A percentile compares a stretch with the other conserved stretches of the same genome.
Conservation (phyloP, 2,888 invertebrate genomes). For the Drosophila nr. medialis region DNA sequence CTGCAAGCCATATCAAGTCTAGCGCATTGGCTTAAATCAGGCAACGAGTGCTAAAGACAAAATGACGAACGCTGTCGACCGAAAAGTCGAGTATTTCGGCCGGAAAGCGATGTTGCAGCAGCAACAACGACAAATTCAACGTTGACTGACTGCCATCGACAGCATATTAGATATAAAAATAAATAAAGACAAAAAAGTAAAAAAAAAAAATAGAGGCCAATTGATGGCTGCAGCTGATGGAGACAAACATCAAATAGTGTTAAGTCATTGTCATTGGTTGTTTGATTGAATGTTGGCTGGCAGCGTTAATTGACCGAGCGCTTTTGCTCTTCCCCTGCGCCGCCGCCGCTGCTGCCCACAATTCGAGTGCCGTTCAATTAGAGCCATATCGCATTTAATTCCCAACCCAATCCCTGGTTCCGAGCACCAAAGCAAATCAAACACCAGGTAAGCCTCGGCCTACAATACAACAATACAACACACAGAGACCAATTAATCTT, state of each 20-base stretch:
- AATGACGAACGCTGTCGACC: conserved; percentile 27
- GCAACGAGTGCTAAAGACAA: conserved; percentile 23
- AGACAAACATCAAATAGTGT: conserved; percentile 23
- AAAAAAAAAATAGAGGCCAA: conserved; percentile 35
- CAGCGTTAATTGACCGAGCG: conserved; percentile 48
- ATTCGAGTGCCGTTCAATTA: conserved; percentile 39
- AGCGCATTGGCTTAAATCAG: conserved; percentile 12
- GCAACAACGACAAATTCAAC: conserved; percentile 15
- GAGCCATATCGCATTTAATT: conserved; percentile 41
- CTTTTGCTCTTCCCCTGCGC: conserved; percentile 9
- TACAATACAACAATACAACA: conserved; percentile 12
- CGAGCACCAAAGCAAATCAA: conserved; percentile 20
- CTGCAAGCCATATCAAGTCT: background rate
- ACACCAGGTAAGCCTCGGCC: conserved; percentile 31
- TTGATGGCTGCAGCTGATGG: conserved; percentile 27
- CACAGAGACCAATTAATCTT: conserved; percentile 47
- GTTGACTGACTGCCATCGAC: conserved; percentile 29
- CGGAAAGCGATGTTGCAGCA: conserved; percentile 28
- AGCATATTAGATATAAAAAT: conserved; percentile 35
- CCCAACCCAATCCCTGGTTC: background rate
- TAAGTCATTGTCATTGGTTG: conserved; percentile 46
- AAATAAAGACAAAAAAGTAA: background rate
- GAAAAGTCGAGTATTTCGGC: conserved; percentile 17
- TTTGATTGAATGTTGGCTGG: conserved; percentile 53
- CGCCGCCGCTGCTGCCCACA: background rate